Evolutionary conservation across 2,888 invertebrate genomes (phyloP), one percentile per base, ranked within the genome.

Genomic region (Protula sp.): DNA sequence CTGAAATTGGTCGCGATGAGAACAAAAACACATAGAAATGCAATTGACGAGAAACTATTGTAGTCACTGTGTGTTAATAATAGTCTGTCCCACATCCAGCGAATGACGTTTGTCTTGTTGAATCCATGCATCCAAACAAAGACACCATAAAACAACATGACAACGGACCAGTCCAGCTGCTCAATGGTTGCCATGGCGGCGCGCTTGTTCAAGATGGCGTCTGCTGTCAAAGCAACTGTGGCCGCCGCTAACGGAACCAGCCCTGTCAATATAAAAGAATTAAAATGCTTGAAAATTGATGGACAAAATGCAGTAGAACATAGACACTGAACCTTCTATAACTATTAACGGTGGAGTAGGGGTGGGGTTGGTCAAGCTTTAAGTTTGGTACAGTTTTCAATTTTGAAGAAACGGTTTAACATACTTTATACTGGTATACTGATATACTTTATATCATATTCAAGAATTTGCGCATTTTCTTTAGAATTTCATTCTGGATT

Each of bases 61-160:
- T 14, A 38, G 19, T 9, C 19, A 19, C 19, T 38, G 9, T 38
- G 9, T 38, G 38, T 19, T 14, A 38, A 19, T 9, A 9, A 14
- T 9, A 38, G 9, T 19, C 19, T 38, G 19, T 9, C 19, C 38
- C 38, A 38, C 19, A 38, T 9, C 38, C 38, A 38, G 38, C 19
- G 9, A 9, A 19, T 9, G 38, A 38, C 38, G 9, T 38, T 9
- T 38, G 38, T 38, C 38, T 38, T 38, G 38, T 19, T 64, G 29
- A 69, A 55, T 1, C 68, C 70, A n/a, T 63, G 60, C 29, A 70
- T 54, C 67, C 67, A 68, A 5, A 69, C 62, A 47, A 68, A 68
- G 24, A 70, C 55, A 27, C 66, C 67, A 28, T 66, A 63, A 38
- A 70, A 67, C 63, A 69, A 57, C 55, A 69, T 47, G n/a, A 70